Evolutionary conservation across 2,113 vertebrate species (phyloP), one percentile per base, ranked within the genome.

Genomic region (Austrofundulus limnaeus): DNA sequence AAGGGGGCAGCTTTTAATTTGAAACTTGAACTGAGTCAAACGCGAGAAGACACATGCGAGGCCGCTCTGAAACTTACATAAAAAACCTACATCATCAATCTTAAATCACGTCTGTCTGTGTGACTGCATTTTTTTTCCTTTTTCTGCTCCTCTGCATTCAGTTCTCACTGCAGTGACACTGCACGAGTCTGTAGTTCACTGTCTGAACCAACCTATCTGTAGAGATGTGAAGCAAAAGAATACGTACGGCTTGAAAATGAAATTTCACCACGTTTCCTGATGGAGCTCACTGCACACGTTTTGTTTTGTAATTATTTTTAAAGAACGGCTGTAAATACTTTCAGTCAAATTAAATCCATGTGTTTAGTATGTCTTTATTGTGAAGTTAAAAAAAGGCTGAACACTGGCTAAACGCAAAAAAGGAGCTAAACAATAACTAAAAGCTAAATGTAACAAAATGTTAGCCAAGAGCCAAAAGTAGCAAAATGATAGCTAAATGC

Each of bases 1-100:
- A 14, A 20, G 14, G 45, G 14, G 19, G 49, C 42, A 1, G 10
- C 67, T 61, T 53, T 51, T 24, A 48, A 37, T 53, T 69, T 43
- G 45, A 28, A 46, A 56, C n/a, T 53, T 59, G 55, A 66, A 55
- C 24, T 5, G 43, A 72, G 46, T 19, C 20, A 52, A 64, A 77
- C 37, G 43, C 42, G 48, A 46, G 38, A 45, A 53, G 28, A 31
- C 41, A 49, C 57, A 57, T 31, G 58, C 34, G 54, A 13, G 12
- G 2, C 37, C 5, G 5, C 34, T 14, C 6, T 45, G 19, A 61
- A 71, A 61, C 54, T 47, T 47, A 38, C 50, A 81, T 43, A 48
- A 61, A 48, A 61, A 66, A 58, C 0, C 6, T 21, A 41, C 58
- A 66, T 50, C 11, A 54, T 51, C 45, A 48, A 51, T 4, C 55